These are phyloP conservation scores for Leucophora obtusa DNA, from an alignment of 2,888 invertebrate species.

Conservation along the genomic window DNA sequence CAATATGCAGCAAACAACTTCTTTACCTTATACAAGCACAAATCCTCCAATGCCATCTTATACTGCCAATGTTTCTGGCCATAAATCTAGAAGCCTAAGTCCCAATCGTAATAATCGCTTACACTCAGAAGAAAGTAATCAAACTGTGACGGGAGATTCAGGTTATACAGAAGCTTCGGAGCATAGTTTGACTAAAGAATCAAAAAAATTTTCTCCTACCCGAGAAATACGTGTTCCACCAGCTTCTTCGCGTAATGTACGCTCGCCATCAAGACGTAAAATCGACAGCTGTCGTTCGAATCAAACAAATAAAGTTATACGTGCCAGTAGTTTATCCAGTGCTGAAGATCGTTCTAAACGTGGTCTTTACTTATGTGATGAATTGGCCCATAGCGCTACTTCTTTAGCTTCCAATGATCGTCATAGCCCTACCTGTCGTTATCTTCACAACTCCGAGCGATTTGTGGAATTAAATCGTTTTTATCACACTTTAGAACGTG, in stretches of 20 bases:
- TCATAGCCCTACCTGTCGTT: constrained; percentile 75
- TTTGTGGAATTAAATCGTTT: constrained; percentile 92
- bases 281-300: constrained; percentile 79
- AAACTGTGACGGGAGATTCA: constrained; percentile 36
- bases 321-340: constrained; percentile 85
- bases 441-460: constrained; percentile 82
- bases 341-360: constrained; percentile 79
- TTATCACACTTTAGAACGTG: constrained; percentile 90
- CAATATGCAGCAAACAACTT: constrained; percentile 72
- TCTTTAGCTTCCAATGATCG: constrained; percentile 79
- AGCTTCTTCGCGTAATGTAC: constrained; percentile 77
- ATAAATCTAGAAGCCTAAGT: constrained; percentile 79
- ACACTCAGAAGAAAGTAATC: constrained; percentile 46
- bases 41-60: constrained; percentile 81
- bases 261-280: constrained; percentile 84
- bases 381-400: constrained; percentile 75
- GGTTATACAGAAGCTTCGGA: constrained; percentile 34
- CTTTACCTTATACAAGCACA: constrained; percentile 79
- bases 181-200: constrained; percentile 80
- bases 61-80: constrained; percentile 80
- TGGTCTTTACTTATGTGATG: constrained; percentile 74
- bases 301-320: constrained; percentile 78
- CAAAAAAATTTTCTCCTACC: constrained; percentile 79
- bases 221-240: constrained; percentile 79
- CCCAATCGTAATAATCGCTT: constrained; percentile 65